phyloP scores from a whole-genome alignment of 2,797 vertebrate genomes.

The Mastacembelus armatus region DNA sequence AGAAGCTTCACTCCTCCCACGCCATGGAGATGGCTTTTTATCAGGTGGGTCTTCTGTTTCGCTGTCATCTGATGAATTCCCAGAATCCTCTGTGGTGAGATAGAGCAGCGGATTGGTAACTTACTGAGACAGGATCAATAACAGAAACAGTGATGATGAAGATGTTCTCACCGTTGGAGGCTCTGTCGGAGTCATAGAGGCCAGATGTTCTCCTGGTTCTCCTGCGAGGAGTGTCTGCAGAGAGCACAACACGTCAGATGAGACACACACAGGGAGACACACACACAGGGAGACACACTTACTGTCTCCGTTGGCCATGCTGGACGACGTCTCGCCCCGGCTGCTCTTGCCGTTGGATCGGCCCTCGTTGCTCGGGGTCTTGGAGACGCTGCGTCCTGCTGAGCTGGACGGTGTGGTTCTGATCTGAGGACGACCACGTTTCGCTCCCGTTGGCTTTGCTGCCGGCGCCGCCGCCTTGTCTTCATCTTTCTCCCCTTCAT shows the following conservation, averaged over 20 bases:
- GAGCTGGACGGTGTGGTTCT: slow-evolving; percentile 87
- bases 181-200: slow-evolving; percentile 87
- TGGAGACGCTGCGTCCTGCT: slow-evolving; percentile 83
- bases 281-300: no score
- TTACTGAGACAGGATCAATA: background rate
- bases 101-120: background rate
- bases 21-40: slow-evolving; percentile 85
- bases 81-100: slow-evolving; percentile 85
- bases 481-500: slow-evolving; percentile 88
- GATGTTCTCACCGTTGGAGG: slow-evolving; percentile 81
- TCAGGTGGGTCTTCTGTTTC: slow-evolving; percentile 90
- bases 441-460: slow-evolving; percentile 83
- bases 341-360: slow-evolving; percentile 81
- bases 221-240: slow-evolving; percentile 81
- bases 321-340: slow-evolving; percentile 69
- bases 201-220: slow-evolving; percentile 86
- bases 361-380: slow-evolving; percentile 86
- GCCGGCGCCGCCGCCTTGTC: slow-evolving; percentile 76
- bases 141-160: background rate
- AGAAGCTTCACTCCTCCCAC: slow-evolving; percentile 80
- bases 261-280: background rate
- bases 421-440: slow-evolving; percentile 92
- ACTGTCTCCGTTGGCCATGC: slow-evolving; percentile 86
- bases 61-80: slow-evolving; percentile 91
- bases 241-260: background rate